Evolutionary conservation across 2,113 vertebrate genomes (phyloP), one percentile per base, ranked within the genome.

Genomic region (Girardinichthys multiradiatus): DNA sequence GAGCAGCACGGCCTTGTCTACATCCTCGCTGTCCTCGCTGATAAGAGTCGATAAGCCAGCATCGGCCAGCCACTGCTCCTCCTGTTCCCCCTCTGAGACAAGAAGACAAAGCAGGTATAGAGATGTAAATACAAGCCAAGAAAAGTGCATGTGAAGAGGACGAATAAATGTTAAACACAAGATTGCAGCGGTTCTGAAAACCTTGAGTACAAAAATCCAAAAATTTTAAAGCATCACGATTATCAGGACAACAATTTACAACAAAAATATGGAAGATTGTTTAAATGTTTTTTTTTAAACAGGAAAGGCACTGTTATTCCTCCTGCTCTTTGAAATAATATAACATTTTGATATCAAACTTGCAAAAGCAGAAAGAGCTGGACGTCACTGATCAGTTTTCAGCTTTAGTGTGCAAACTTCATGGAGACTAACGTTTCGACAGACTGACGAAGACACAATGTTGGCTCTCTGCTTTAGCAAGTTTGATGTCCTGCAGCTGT

Each of bases 51-150:
- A 94, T 31, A 97, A 91, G 12, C 97, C 96, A 0, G 95, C 93
- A 0, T 96, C 96, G 60, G 94, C 95, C 33, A 98, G 92, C 96
- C 96, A 96, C 88, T 95, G 94, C 0, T 95, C 95, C 72, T 98
- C 94, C 4, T 95, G 93, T 57, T 97, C 97, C 0, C 95, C 96
- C 35, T 97, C 95, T 96, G 89, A 21, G 0, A 82, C 63, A 74
- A 21, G 96, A 86, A 21, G 0, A 81, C 54, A 74, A 26, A 60
- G 72, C 26, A 0, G 26, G 28, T 8, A 28, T 9, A 37, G 14
- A 58, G 45, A 60, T 48, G n/a, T 29, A 64, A 57, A 67, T 39
- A 29, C 11, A 29, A 0, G 31, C n/a, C 61, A 57, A 4, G 19
- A 63, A 9, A 75, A 61, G 71, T 60, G 27, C 28, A 27, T 26